Percentiles rank a stretch among this genome's conserved stretches.
These are phyloP conservation scores for Calliphora vicina DNA, from an alignment of 1,140 invertebrate species.

Conservation along the genomic window DNA sequence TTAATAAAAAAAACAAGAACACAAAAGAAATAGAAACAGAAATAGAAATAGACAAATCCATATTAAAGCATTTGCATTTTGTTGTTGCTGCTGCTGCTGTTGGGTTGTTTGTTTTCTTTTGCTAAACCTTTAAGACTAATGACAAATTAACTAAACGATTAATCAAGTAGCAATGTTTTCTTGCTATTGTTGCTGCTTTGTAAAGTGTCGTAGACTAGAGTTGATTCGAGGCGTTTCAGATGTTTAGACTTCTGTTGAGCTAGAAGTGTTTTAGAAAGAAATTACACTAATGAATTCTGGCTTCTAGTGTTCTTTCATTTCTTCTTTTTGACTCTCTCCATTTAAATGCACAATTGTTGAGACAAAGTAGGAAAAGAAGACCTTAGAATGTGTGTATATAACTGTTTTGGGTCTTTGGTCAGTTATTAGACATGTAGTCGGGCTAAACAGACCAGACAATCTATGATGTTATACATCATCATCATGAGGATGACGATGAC, in stretches of 20 bases:
- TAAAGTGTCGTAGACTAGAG: not conserved
- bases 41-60: not conserved
- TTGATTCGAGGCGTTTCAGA: not conserved
- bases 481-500: not conserved
- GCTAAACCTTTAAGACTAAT: not conserved
- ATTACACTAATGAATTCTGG: not conserved
- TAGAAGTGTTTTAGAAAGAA: not conserved
- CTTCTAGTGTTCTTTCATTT: not conserved
- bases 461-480: not conserved
- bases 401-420: not conserved
- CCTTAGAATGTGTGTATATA: not conserved
- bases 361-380: not conserved
- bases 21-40: not conserved
- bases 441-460: not conserved
- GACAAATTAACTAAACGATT: not conserved
- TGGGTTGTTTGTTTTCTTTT: not conserved
- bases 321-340: not conserved
- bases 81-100: not conserved
- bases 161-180: not conserved
- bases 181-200: too few species aligned
- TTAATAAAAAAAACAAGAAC: not conserved
- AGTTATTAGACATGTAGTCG: constrained; percentile 2
- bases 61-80: not conserved
- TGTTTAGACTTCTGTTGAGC: not conserved
- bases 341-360: not conserved